These are phyloP conservation scores for Gymnarchus niloticus DNA, from an alignment of 2,113 vertebrate species.

Conservation along the genomic window DNA sequence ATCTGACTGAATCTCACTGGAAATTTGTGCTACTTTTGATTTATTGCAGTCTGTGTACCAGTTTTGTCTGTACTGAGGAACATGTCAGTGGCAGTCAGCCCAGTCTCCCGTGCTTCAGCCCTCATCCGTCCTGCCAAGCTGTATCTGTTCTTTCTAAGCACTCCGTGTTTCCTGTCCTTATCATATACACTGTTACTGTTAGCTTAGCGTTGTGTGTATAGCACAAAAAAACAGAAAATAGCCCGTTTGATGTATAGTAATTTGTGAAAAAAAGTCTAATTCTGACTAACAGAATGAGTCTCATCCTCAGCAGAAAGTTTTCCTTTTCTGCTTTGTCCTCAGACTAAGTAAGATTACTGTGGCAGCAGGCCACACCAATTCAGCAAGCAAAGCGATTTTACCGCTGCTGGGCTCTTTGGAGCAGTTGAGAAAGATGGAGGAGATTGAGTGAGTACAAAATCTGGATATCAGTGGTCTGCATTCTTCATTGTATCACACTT, in stretches of 20 bases:
- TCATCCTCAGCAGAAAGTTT: background rate
- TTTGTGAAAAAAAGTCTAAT: background rate
- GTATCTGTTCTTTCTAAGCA: background rate
- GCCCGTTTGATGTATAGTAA: background rate
- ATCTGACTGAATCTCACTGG: too few species aligned
- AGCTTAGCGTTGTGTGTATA: background rate
- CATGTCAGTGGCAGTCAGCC: background rate
- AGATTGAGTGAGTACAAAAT: slow-evolving; percentile 67
- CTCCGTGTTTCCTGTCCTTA: background rate
- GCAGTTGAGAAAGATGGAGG: slow-evolving; percentile 53
- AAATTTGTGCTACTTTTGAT: too few species aligned
- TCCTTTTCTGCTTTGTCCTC: slow-evolving; percentile 35
- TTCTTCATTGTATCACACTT: background rate
- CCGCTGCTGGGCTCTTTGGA: slow-evolving; percentile 53
- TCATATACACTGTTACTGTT: background rate
- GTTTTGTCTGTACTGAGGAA: background rate
- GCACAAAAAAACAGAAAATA: background rate
- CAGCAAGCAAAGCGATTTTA: slow-evolving; percentile 26
- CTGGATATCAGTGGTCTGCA: background rate
- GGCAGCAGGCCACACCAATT: background rate
- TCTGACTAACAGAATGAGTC: background rate
- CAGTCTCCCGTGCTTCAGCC: background rate
- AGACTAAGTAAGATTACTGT: slow-evolving; percentile 62
- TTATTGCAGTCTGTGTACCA: too few species aligned
- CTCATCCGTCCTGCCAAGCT: background rate